A percentile compares a stretch with the other conserved stretches of the same genome.
phyloP scores from a whole-genome alignment of 2,113 vertebrate species.

The Gnathonemus longibarbis region DNA sequence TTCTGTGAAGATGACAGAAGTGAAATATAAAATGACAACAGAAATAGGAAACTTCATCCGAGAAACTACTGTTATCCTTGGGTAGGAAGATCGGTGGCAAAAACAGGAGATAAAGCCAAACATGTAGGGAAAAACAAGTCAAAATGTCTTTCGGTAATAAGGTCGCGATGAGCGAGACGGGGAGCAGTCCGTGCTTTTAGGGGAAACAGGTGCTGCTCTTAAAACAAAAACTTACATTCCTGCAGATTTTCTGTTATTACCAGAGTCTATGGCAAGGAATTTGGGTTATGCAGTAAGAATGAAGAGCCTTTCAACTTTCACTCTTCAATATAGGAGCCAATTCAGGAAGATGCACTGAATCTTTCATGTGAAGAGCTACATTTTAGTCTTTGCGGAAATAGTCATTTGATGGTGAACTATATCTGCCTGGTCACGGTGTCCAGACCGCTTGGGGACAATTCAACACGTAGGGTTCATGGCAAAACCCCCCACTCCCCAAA shows the following conservation, averaged over 20 bases:
- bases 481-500: background rate
- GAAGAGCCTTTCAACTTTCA: background rate
- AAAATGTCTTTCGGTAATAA: background rate
- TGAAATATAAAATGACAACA: background rate
- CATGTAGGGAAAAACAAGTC: background rate
- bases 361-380: background rate
- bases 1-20: background rate
- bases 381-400: background rate
- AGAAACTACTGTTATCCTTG: background rate
- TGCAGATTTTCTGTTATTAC: background rate
- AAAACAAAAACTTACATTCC: background rate
- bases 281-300: background rate
- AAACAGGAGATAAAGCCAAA: background rate
- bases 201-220: background rate
- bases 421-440: background rate
- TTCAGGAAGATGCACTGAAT: background rate
- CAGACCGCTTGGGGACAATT: background rate
- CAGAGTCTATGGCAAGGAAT: background rate
- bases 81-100: background rate
- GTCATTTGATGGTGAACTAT: background rate
- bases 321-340: background rate
- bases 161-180: background rate
- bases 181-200: background rate
- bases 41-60: background rate
- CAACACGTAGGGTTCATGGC: background rate